Percentiles rank a stretch among this genome's conserved stretches.
Evolutionary conservation across 2,888 invertebrate species (phyloP).

Genomic region (Cistogaster globosa): DNA sequence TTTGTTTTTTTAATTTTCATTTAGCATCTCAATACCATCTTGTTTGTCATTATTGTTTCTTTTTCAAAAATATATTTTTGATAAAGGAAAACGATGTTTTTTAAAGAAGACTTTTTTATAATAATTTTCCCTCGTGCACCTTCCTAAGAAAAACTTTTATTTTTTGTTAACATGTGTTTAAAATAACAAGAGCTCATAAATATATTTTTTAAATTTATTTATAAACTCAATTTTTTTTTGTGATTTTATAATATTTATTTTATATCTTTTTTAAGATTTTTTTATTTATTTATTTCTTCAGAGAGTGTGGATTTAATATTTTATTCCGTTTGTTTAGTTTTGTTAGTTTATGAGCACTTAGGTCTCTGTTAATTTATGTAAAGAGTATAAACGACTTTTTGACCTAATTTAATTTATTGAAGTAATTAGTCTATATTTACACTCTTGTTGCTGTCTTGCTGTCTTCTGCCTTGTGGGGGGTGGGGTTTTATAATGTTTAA

Average conservation of each 20-base stretch:
- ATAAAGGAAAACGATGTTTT: too few relatives aligned
- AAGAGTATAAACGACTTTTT: conserved; percentile 66
- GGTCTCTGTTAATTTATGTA: background rate
- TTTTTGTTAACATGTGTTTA: background rate
- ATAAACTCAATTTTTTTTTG: background rate
- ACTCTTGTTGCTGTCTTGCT: background rate
- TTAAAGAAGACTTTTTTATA: too few relatives aligned
- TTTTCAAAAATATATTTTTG: too few relatives aligned
- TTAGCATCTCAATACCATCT: too few relatives aligned
- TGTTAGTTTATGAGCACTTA: conserved; percentile 21
- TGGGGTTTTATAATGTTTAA: background rate
- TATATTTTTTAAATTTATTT: conserved; percentile 38
- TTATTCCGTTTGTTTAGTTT: conserved; percentile 61
- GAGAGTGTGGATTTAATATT: conserved; percentile 53
- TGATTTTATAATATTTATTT: conserved; percentile 1
- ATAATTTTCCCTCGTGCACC: background rate
- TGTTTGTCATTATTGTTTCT: too few relatives aligned
- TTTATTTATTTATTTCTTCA: conserved; percentile 13
- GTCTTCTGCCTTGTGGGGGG: conserved; percentile 1
- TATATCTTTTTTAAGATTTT: conserved; percentile 1
- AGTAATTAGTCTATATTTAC: conserved; percentile 58
- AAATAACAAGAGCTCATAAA: background rate
- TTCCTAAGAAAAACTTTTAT: background rate
- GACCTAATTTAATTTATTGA: conserved; percentile 71
- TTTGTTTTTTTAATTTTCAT: too few relatives aligned